A percentile compares a stretch with the other conserved stretches of the same genome.
phyloP scores from a whole-genome alignment of 1,140 invertebrate genomes.

The Rhynchophorus ferrugineus region DNA sequence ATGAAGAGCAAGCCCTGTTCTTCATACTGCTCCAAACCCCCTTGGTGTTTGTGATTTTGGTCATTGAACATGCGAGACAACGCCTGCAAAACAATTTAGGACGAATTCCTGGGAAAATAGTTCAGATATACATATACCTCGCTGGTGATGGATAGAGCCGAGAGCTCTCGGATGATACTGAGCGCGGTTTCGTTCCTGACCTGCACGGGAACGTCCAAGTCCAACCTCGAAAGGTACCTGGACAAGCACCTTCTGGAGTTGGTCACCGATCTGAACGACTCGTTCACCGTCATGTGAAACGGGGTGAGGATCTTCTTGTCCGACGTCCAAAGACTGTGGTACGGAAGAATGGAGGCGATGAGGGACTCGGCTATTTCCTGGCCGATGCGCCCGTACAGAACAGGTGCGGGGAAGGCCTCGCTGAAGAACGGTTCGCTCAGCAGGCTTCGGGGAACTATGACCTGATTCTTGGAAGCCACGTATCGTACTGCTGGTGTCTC shows the following conservation, averaged over 20 bases:
- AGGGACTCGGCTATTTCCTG: slow-evolving; percentile 43
- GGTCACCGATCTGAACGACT: slow-evolving; percentile 27
- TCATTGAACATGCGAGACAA: background rate
- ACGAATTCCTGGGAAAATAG: background rate
- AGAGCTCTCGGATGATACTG: slow-evolving; percentile 26
- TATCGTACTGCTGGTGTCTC: slow-evolving; percentile 37
- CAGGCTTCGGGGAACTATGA: slow-evolving; percentile 43
- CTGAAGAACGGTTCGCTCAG: slow-evolving; percentile 40
- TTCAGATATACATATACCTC: slow-evolving; percentile 25
- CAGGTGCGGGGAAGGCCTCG: slow-evolving; percentile 41
- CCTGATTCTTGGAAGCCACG: slow-evolving; percentile 41
- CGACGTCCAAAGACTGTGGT: slow-evolving; percentile 41
- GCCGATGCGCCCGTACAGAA: slow-evolving; percentile 45
- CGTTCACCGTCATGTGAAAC: slow-evolving; percentile 32
- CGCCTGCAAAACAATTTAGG: background rate
- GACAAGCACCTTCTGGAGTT: slow-evolving; percentile 25
- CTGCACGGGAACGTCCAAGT: slow-evolving; percentile 17
- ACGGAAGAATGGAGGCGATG: slow-evolving; percentile 39
- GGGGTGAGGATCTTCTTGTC: slow-evolving; percentile 39
- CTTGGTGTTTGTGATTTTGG: slow-evolving; percentile 39
- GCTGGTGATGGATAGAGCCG: slow-evolving; percentile 30
- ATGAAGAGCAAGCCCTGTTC: slow-evolving; percentile 43
- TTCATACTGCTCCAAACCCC: slow-evolving; percentile 42
- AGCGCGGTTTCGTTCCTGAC: slow-evolving; percentile 28
- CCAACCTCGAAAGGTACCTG: slow-evolving; percentile 20